Conservation (phyloP, 2,888 invertebrate genomes). For the Scelioninae gen. 2 region DNA sequence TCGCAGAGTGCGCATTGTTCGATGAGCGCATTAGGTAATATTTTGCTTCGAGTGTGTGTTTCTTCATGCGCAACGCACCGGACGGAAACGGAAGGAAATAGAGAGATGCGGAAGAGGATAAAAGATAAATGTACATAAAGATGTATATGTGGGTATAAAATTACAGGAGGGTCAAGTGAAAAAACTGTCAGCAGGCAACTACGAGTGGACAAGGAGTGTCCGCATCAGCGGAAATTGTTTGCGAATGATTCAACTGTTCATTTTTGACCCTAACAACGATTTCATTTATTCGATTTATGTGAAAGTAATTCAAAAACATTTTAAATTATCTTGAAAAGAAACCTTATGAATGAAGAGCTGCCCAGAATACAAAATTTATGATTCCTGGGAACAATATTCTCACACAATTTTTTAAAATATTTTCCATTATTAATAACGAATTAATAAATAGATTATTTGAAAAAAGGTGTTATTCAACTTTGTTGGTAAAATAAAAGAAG, state of each 20-base stretch:
- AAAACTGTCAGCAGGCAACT: conserved; percentile 26
- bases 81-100: conserved; percentile 74
- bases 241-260: conserved; percentile 9
- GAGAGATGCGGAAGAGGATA: conserved; percentile 66
- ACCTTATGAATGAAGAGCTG: no score
- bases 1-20: conserved; percentile 46
- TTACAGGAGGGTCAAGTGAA: conserved; percentile 42
- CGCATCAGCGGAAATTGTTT: conserved; percentile 31
- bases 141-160: conserved; percentile 30
- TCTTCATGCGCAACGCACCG: conserved; percentile 72
- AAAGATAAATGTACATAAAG: conserved; percentile 42
- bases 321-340: no score
- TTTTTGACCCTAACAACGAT: background rate
- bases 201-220: conserved; percentile 27
- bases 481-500: no score
- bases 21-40: conserved; percentile 57
- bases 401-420: no score
- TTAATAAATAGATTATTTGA: no score
- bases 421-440: no score
- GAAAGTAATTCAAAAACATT: no score
- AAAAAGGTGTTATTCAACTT: no score
- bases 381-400: no score
- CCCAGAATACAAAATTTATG: no score
- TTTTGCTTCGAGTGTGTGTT: conserved; percentile 62
- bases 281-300: no score